Base-by-base conservation (phyloP, 2,113 vertebrate species). In the Tympanuchus pallidicinctus region DNA sequence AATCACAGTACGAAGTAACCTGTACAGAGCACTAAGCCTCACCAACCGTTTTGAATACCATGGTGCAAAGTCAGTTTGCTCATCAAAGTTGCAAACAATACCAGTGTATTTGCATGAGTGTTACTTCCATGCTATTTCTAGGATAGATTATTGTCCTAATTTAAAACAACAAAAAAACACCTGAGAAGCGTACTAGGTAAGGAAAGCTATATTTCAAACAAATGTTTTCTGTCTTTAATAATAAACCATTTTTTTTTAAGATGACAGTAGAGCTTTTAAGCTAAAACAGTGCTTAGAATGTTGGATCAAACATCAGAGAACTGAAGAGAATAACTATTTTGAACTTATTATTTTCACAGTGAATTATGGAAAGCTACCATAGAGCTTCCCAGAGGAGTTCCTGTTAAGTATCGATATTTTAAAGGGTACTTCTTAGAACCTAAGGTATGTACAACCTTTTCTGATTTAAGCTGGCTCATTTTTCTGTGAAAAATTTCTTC, bases 391-490 rank as follows among this genome's bases (percentile, higher is more conserved):
- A 97, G 88, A 97, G 98, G 98, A 92, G 86, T 91, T 66, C 97
- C 97, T 66, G 78, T 98, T 96, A 84, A 90, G 20, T 99, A 99
- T 95, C 99, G 99, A 34, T 99, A 99, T 95, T 99, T 99, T 94
- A 99, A 97, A 97, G 99, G 99, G 63, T 98, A 97, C 97, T 98
- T 99, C 96, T 89, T 99, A 89, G 98, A 99, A 95, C 97, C 99
- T 57, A 99, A 98, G 99, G 98, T 98, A 97, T 89, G 90, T 97
- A 81, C 76, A 93, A n/a, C 8, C 19, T 57, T 70, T 86, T 65
- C 45, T 84, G 1, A 72, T 78, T 67, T 11, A 69, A 60, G 10
- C 52, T 92, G 43, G 3, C 65, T 93, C 34, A 38, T 69, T 32
- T 30, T 30, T 27, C 34, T 86, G 74, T 52, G 47, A 82, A 47